Conservation (phyloP, 2,797 vertebrate genomes). For the Graptemys geographica region DNA sequence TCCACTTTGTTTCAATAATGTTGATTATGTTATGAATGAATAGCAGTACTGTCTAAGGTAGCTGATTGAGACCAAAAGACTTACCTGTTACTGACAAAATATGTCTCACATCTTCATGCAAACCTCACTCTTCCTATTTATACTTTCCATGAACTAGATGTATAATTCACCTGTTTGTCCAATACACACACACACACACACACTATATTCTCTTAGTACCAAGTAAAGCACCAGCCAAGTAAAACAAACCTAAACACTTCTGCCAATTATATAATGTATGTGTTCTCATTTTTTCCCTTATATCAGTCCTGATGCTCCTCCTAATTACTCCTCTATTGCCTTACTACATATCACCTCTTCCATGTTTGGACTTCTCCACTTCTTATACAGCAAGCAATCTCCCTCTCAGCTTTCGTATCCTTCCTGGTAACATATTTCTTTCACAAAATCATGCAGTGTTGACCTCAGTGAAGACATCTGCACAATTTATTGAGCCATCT, state of each 20-base stretch:
- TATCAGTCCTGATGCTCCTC: neutral
- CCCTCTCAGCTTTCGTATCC: neutral
- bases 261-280: neutral
- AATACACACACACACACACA: neutral
- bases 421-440: neutral
- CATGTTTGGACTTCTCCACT: rapidly evolving
- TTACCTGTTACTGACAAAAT: neutral
- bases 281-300: neutral
- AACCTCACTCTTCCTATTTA: neutral
- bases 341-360: neutral
- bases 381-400: neutral
- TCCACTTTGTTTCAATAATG: neutral
- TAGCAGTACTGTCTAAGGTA: neutral
- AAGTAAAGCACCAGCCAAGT: neutral
- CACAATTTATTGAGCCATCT: neutral
- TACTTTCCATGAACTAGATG: neutral
- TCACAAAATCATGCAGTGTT: neutral
- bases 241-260: neutral
- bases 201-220: neutral
- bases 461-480: neutral
- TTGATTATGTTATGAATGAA: neutral
- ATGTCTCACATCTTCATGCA: neutral
- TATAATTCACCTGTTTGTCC: neutral
- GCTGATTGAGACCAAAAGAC: neutral
- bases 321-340: neutral